A percentile compares a stretch with the other conserved stretches of the same genome.
phyloP scores from a whole-genome alignment of 2,797 vertebrate species.

The Xenentodon cancila region DNA sequence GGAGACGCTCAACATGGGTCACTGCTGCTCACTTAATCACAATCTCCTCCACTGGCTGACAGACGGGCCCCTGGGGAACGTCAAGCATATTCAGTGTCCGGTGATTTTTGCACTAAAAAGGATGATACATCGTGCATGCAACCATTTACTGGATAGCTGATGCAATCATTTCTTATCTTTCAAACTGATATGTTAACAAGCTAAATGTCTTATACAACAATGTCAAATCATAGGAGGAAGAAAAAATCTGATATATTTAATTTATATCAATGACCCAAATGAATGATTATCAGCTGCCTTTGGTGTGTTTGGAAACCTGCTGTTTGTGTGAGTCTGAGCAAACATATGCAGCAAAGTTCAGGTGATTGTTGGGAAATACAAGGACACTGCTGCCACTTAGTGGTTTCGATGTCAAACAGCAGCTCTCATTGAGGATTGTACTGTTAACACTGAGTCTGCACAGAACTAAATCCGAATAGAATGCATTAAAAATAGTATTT shows the following conservation, averaged over 20 bases:
- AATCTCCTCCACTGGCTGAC: slow-evolving; percentile 21
- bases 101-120: slow-evolving; percentile 3
- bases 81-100: slow-evolving; percentile 1
- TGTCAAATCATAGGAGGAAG: slow-evolving; percentile 1
- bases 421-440: neutral
- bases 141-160: slow-evolving; percentile 8
- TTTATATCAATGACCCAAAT: no score
- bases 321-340: slow-evolving; percentile 10
- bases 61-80: slow-evolving; percentile 24
- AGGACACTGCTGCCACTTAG: slow-evolving; percentile 63
- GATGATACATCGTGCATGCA: slow-evolving; percentile 6
- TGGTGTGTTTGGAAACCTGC: slow-evolving; percentile 24
- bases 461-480: slow-evolving; percentile 4
- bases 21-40: slow-evolving; percentile 12
- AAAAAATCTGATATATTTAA: neutral
- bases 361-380: slow-evolving; percentile 15
- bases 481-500: slow-evolving; percentile 9
- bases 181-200: slow-evolving; percentile 1
- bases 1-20: slow-evolving; percentile 11
- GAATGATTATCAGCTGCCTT: neutral
- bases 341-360: slow-evolving; percentile 30
- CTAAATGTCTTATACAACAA: neutral
- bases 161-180: slow-evolving; percentile 21
- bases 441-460: slow-evolving; percentile 1
- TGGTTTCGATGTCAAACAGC: slow-evolving; percentile 42